Evolutionary conservation across 2,888 invertebrate species (phyloP), one percentile per base, ranked within the genome.

Genomic region (Xanthorhoe designata): DNA sequence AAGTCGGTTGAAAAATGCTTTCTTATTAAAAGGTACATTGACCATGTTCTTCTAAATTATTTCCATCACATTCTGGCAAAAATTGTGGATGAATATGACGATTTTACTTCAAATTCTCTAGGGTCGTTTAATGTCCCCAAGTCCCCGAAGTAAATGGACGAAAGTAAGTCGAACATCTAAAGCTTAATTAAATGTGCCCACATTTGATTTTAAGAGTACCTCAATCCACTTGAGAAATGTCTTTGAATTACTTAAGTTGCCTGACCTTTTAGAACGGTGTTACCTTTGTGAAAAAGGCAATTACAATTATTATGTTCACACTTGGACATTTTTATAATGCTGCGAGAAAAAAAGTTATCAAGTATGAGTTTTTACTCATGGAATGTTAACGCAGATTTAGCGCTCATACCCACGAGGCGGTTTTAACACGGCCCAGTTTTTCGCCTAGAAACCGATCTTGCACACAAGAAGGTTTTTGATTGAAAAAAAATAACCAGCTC

Each of bases 231-330:
- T 60, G 52, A 52, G 24, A 47, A 38, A 49, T 56, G 15, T 17
- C 47, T 61, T 63, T 63, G 57, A 63, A 35, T 47, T 47, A 35
- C 52, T 63, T 47, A 53, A 17, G 32, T 13, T 57, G 7, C 47
- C 57, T 52, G 52, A 57, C 45, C 45, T 52, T 52, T 57, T 57
- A 51, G 29, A 4, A 24, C 4, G 24, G 24, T 56, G 38, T 15
- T 38, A 29, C 49, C 19, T 58, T 35, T 35, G 45, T 24, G 24
- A 24, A 24, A 56, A 57, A 57, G 29, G 47, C 47, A 45, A 45
- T 63, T 52, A 35, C 15, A 42, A 50, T 56, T 42, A 32, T 45
- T 56, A 60, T 35, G 51, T 56, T 63, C 56, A 56, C 62, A 62
- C 62, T 52, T 47, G 45, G 17, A 19, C 32, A n/a, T n/a, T n/a